Conservation (phyloP, 1,140 invertebrate genomes). For the Centruroides vittatus region DNA sequence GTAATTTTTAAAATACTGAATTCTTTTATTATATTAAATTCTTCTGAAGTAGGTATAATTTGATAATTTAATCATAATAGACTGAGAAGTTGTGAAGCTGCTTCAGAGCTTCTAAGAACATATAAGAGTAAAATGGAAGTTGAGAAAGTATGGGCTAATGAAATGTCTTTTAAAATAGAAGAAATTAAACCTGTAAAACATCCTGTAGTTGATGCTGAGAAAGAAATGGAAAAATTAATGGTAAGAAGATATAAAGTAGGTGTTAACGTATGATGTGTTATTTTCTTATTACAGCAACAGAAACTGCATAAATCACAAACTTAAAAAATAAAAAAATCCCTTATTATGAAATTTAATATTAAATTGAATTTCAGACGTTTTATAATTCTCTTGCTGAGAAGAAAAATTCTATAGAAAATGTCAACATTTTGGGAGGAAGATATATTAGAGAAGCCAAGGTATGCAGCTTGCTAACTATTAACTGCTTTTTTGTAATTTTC, state of each 20-base stretch:
- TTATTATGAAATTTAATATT: too few species aligned
- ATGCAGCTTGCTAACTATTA: constrained; percentile 27
- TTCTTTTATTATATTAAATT: constrained; percentile 4
- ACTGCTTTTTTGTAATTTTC: too few species aligned
- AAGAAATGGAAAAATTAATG: too few species aligned
- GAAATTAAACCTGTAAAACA: constrained; percentile 9
- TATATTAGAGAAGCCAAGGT: constrained; percentile 97
- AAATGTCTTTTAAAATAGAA: constrained; percentile 56
- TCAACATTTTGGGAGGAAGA: constrained; percentile 85
- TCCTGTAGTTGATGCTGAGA: too few species aligned
- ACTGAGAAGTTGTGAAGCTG: constrained; percentile 66
- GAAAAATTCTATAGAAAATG: constrained; percentile 82
- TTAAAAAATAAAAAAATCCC: too few species aligned
- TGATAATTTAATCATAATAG: constrained; percentile 31
- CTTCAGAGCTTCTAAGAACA: constrained; percentile 67
- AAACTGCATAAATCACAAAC: too few species aligned
- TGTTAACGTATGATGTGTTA: too few species aligned
- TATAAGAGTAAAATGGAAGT: constrained; percentile 71
- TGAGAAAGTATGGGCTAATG: constrained; percentile 76
- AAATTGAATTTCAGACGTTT: constrained; percentile 46
- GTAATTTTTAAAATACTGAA: constrained; percentile 29
- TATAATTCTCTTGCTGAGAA: constrained; percentile 78
- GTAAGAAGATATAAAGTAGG: too few species aligned
- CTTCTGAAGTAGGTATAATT: constrained; percentile 4
- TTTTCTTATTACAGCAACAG: too few species aligned